These are phyloP conservation scores for Girardinus metallicus DNA, from an alignment of 2,797 vertebrate species.

Conservation along the genomic window DNA sequence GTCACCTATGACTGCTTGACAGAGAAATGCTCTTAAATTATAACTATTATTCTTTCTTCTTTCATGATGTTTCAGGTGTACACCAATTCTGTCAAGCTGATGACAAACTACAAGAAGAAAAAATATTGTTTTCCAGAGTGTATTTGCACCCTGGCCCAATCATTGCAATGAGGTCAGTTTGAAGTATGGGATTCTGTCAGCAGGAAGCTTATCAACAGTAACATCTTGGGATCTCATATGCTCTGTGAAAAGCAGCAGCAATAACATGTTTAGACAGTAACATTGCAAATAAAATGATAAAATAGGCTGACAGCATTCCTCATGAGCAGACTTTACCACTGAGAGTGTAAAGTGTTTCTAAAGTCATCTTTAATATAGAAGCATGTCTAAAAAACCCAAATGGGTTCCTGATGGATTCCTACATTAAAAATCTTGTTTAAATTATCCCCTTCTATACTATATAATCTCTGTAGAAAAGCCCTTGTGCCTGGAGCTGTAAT, in stretches of 20 bases:
- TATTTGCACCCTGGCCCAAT: conserved; percentile 5
- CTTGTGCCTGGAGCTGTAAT: conserved; percentile 62
- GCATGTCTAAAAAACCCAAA: conserved; percentile 23
- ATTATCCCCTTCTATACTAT: conserved; percentile 41
- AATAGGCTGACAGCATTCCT: neutral
- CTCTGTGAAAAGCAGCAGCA: neutral
- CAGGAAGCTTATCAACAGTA: conserved; percentile 1
- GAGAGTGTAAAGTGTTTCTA: neutral
- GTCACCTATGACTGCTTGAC: conserved; percentile 10
- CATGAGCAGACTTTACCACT: neutral
- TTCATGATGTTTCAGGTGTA: conserved; percentile 22
- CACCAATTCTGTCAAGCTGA: conserved; percentile 14
- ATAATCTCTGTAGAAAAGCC: conserved; percentile 62
- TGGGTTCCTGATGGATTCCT: conserved; percentile 44
- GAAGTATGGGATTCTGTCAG: conserved; percentile 1
- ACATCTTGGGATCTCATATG: neutral
- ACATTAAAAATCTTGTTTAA: conserved; percentile 51
- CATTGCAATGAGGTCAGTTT: neutral
- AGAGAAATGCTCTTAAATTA: conserved; percentile 4
- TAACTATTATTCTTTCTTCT: conserved; percentile 12
- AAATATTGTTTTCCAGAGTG: conserved; percentile 19
- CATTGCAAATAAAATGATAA: neutral
- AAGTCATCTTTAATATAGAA: conserved; percentile 1
- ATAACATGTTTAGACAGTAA: neutral
- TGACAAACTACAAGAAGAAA: neutral